A percentile compares a stretch with the other conserved stretches of the same genome.
These are phyloP conservation scores for Trachelus troglodyta DNA, from an alignment of 2,888 invertebrate species.

Conservation along the genomic window DNA sequence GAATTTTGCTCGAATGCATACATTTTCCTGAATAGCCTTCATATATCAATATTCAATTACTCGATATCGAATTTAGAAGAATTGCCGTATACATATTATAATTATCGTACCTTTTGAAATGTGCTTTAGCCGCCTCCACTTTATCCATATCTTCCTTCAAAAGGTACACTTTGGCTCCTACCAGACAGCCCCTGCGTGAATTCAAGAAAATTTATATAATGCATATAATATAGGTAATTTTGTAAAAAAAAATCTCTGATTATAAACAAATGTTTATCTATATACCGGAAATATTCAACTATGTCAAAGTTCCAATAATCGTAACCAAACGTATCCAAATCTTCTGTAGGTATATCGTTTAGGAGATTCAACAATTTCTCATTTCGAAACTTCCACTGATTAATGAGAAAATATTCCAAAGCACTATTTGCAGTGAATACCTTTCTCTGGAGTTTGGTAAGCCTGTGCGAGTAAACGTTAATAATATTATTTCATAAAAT, in stretches of 20 bases:
- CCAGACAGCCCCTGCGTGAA: conserved; percentile 65
- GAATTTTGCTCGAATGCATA: background rate
- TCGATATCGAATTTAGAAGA: background rate
- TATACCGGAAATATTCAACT: conserved; percentile 66
- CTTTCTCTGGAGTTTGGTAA: conserved; percentile 82
- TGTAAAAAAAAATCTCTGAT: background rate
- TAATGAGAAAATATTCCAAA: conserved; percentile 78
- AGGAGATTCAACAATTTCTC: conserved; percentile 71
- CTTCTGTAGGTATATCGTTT: conserved; percentile 67
- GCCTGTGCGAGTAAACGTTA: conserved; percentile 68
- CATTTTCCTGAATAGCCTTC: background rate
- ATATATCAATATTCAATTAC: background rate
- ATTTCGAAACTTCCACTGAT: conserved; percentile 83
- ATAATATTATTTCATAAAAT: conserved; percentile 13
- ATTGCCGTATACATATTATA: background rate
- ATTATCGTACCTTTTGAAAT: conserved; percentile 68
- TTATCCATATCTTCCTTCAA: conserved; percentile 75
- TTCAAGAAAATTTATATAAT: background rate
- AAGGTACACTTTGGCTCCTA: conserved; percentile 75
- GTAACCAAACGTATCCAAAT: conserved; percentile 72
- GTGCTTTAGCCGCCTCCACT: conserved; percentile 69
- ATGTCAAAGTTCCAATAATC: conserved; percentile 70
- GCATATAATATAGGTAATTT: background rate
- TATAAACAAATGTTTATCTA: background rate
- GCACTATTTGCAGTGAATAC: conserved; percentile 81